These are phyloP conservation scores for Amphiprion percula DNA, from an alignment of 2,113 vertebrate species.

Conservation along the genomic window DNA sequence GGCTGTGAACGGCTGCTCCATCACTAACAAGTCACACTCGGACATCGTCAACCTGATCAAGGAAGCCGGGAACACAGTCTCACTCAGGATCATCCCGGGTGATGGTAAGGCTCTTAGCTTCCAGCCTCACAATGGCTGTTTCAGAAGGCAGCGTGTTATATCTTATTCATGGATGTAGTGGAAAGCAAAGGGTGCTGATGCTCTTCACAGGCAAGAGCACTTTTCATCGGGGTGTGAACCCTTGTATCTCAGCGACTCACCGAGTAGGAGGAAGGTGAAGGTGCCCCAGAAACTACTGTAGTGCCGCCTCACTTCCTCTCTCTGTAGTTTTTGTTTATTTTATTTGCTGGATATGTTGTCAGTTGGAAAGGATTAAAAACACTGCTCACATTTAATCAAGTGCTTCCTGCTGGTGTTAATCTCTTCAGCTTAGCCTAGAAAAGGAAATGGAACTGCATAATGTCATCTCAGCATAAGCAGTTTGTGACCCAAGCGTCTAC, in stretches of 20 bases:
- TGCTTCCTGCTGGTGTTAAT: conserved; percentile 49
- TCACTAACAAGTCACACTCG: conserved; percentile 99
- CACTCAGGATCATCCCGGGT: conserved; percentile 98
- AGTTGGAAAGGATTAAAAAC: conserved; percentile 34
- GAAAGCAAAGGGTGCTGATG: conserved; percentile 60
- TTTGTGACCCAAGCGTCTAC: conserved; percentile 19
- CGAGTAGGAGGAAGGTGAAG: conserved; percentile 43
- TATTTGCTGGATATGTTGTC: conserved; percentile 9
- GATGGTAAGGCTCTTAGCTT: conserved; percentile 89
- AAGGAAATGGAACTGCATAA: conserved; percentile 28
- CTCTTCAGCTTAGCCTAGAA: conserved; percentile 31
- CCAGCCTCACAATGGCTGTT: conserved; percentile 30
- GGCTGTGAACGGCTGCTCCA: conserved; percentile 97
- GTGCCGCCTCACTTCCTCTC: background rate
- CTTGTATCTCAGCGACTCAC: conserved; percentile 47
- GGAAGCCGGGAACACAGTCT: conserved; percentile 98
- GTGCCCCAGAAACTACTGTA: conserved; percentile 24
- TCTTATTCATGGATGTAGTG: conserved; percentile 74
- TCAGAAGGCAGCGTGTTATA: conserved; percentile 62
- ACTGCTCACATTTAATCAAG: conserved; percentile 39
- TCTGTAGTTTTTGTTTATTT: conserved; percentile 11
- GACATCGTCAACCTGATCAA: conserved; percentile 99
- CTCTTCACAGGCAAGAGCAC: conserved; percentile 55
- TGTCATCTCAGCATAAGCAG: conserved; percentile 19
- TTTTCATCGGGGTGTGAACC: conserved; percentile 61